Evolutionary conservation across 2,113 vertebrate genomes (phyloP).

Genomic region (Microcebus griseorufus): DNA sequence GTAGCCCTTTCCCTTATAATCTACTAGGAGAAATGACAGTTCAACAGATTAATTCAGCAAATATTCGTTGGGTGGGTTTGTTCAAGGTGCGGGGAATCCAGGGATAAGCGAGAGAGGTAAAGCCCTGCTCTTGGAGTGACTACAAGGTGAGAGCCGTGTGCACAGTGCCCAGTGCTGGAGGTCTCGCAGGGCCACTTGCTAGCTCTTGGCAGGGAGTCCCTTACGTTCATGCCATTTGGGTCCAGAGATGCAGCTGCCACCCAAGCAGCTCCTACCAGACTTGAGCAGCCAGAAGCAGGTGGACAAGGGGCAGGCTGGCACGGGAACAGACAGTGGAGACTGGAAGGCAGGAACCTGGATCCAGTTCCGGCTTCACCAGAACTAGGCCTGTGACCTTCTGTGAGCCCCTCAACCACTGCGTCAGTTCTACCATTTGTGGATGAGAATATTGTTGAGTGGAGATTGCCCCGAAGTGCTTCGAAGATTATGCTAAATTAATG

Average conservation of each 20-base stretch:
- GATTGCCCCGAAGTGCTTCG: neutral
- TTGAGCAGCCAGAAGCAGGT: neutral
- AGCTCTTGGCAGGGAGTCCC: neutral
- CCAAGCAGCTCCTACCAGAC: neutral
- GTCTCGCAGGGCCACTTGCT: neutral
- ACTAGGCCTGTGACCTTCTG: neutral
- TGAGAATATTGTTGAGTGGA: neutral
- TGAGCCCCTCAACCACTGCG: neutral
- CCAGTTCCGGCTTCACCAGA: neutral
- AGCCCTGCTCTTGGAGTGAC: neutral
- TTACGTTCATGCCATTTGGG: neutral
- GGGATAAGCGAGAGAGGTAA: neutral
- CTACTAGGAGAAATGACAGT: neutral
- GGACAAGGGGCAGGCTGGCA: fast-evolving
- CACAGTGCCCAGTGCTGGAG: fast-evolving
- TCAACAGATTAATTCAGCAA: neutral
- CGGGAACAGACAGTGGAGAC: neutral
- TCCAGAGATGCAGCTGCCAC: neutral
- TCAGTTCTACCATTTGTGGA: neutral
- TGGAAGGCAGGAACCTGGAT: neutral
- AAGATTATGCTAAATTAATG: neutral
- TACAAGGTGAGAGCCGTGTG: neutral
- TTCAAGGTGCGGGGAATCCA: neutral
- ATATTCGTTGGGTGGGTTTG: neutral
- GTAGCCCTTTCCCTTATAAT: neutral